Conservation (phyloP, 2,797 vertebrate genomes). For the Anabas testudineus region DNA sequence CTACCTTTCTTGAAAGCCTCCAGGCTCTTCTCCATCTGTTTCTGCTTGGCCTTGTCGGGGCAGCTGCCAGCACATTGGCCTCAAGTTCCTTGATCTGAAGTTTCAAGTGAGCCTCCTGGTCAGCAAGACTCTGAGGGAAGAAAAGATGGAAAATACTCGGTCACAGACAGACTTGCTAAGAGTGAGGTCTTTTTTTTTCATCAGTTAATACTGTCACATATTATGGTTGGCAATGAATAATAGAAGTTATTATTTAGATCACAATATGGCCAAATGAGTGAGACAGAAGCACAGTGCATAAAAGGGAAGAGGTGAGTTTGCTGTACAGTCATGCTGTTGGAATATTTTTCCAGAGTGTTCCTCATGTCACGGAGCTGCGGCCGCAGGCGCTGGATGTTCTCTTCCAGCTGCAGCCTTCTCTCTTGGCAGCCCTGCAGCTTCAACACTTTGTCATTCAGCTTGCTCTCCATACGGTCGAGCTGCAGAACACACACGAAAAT, state of each 20-base stretch:
- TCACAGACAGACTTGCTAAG: background rate
- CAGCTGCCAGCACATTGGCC: slow-evolving; percentile 89
- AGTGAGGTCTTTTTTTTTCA: too few species aligned
- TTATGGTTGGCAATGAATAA: background rate
- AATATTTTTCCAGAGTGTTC: slow-evolving; percentile 93
- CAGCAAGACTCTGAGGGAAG: slow-evolving; percentile 86
- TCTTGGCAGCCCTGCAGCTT: slow-evolving; percentile 85
- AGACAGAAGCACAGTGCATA: background rate
- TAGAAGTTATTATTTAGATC: background rate
- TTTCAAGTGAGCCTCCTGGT: slow-evolving; percentile 90
- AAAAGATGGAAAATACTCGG: slow-evolving; percentile 19
- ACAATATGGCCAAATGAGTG: background rate
- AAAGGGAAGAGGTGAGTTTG: background rate
- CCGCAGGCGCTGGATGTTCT: slow-evolving; percentile 83
- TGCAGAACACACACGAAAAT: slow-evolving; percentile 60
- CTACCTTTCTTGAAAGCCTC: slow-evolving; percentile 89
- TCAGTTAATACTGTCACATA: slow-evolving; percentile 1
- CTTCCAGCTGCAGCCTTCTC: slow-evolving; percentile 89
- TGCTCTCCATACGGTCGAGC: slow-evolving; percentile 91
- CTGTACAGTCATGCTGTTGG: slow-evolving; percentile 90
- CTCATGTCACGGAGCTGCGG: slow-evolving; percentile 89
- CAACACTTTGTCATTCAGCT: slow-evolving; percentile 85
- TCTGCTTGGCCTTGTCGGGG: slow-evolving; percentile 92
- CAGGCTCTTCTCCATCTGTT: slow-evolving; percentile 89
- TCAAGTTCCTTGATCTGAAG: slow-evolving; percentile 91